A percentile compares a stretch with the other conserved stretches of the same genome.
Conservation (phyloP, 2,113 vertebrate genomes). For the Aythya baeri region DNA sequence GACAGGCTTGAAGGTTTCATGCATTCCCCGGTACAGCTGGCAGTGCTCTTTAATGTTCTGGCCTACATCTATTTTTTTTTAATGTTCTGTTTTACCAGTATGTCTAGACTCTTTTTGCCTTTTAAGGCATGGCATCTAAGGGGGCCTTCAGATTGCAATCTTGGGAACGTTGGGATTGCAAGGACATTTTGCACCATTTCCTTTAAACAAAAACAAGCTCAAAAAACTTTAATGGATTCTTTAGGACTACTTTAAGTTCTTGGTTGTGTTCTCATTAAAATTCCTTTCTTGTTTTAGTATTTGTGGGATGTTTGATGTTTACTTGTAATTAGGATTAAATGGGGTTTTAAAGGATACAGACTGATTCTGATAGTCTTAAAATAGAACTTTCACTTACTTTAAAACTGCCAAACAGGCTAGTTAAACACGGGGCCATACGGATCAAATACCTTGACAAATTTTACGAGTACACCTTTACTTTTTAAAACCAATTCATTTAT, state of each 20-base stretch:
- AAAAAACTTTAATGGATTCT: background rate
- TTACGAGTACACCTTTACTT: background rate
- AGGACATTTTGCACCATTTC: slow-evolving; percentile 57
- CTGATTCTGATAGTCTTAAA: slow-evolving; percentile 10
- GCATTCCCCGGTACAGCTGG: background rate
- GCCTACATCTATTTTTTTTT: background rate
- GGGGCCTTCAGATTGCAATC: slow-evolving; percentile 40
- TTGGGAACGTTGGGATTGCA: slow-evolving; percentile 40
- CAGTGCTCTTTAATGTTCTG: background rate
- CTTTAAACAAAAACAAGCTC: slow-evolving; percentile 24
- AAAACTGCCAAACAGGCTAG: background rate
- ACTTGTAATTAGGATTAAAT: slow-evolving; percentile 5
- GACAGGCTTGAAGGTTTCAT: background rate
- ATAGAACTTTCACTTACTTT: background rate
- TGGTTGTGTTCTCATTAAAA: slow-evolving; percentile 54
- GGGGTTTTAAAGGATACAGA: background rate
- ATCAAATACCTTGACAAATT: background rate
- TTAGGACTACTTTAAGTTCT: background rate
- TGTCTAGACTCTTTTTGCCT: slow-evolving; percentile 62
- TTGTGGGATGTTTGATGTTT: slow-evolving; percentile 41
- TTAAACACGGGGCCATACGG: background rate
- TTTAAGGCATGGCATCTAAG: slow-evolving; percentile 71
- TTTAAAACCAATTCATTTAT: background rate
- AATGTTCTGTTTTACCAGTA: slow-evolving; percentile 19
- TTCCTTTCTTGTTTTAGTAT: slow-evolving; percentile 47